phyloP scores from a whole-genome alignment of 1,140 invertebrate species.

The Heterodera carotae region DNA sequence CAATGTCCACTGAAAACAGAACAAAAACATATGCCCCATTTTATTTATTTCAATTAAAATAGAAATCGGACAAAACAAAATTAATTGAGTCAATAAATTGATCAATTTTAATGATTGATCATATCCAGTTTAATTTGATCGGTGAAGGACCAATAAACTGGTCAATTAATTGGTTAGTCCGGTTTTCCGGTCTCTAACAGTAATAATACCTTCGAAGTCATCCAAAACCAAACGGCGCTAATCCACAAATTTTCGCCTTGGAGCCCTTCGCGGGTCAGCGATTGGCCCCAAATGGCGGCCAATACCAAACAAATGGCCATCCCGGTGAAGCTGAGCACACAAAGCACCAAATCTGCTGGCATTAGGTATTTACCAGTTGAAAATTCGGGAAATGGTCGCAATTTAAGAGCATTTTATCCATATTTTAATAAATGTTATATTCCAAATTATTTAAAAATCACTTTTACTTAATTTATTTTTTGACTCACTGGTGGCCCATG shows the following conservation, averaged over 20 bases:
- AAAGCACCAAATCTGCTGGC: constrained; percentile 42
- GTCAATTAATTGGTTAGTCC: no score
- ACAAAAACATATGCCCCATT: neutral
- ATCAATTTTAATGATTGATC: no score
- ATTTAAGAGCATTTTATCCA: no score
- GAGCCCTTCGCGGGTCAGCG: constrained; percentile 34
- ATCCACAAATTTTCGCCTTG: constrained; percentile 52
- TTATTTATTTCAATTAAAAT: no score
- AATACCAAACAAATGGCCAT: constrained; percentile 49
- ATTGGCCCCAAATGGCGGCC: constrained; percentile 45
- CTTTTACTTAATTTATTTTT: neutral
- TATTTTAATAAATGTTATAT: no score
- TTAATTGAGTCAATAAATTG: no score
- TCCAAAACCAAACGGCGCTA: constrained; percentile 54
- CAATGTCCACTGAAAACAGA: constrained; percentile 50
- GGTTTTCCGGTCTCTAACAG: no score
- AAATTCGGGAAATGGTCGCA: no score
- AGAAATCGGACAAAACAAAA: no score
- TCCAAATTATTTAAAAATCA: neutral
- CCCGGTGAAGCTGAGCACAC: constrained; percentile 47
- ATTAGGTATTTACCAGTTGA: no score
- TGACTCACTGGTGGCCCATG: constrained; percentile 50
- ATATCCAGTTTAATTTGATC: no score
- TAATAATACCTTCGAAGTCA: constrained; percentile 46
- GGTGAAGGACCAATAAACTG: no score